Conservation (phyloP, 2,888 invertebrate species). For the Beris morrisii region DNA sequence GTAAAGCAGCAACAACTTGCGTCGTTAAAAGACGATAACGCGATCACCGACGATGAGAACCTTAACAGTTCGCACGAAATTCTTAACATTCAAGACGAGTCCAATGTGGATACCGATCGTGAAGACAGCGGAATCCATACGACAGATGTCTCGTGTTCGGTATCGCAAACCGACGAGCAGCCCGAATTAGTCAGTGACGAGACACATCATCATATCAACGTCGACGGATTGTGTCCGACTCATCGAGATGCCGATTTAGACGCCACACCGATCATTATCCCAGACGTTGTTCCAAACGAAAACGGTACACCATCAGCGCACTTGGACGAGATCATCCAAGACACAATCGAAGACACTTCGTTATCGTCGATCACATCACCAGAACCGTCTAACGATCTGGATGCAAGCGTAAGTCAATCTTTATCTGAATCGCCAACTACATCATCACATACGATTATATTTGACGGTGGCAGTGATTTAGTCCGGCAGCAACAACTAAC, state of each 20-base stretch:
- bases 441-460: constrained; percentile 55
- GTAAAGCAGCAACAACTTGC: constrained; percentile 32
- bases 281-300: constrained; percentile 3
- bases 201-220: constrained; percentile 34
- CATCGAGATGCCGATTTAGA: constrained; percentile 10
- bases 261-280: not conserved
- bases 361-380: constrained; percentile 13
- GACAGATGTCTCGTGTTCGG: constrained; percentile 75
- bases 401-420: constrained; percentile 41
- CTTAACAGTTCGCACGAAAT: constrained; percentile 37
- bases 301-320: not conserved
- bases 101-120: constrained; percentile 62
- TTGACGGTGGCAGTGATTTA: constrained; percentile 46
- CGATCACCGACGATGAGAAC: constrained; percentile 34
- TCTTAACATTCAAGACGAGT: constrained; percentile 38
- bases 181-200: constrained; percentile 58
- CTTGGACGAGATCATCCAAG: not conserved
- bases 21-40: constrained; percentile 5
- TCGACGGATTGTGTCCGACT: constrained; percentile 15
- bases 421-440: constrained; percentile 36
- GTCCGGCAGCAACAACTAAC: not conserved
- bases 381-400: constrained; percentile 36
- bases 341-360: constrained; percentile 8
- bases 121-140: constrained; percentile 71
- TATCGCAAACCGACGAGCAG: constrained; percentile 73